A percentile compares a stretch with the other conserved stretches of the same genome.
These are phyloP conservation scores for Nymphalis polychloros DNA, from an alignment of 2,888 invertebrate species.

Conservation along the genomic window DNA sequence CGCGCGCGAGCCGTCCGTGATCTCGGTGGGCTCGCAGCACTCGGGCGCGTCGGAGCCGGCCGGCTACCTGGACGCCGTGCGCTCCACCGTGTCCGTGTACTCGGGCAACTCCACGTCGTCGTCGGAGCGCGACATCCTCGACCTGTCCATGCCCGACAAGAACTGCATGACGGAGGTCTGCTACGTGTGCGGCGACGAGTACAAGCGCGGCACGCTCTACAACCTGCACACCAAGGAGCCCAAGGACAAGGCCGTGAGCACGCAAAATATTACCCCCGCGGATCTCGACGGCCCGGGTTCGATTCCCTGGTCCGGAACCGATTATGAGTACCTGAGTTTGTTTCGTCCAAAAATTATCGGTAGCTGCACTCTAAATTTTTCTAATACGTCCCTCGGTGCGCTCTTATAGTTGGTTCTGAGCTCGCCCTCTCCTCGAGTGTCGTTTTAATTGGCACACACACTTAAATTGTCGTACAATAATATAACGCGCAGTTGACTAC, in stretches of 20 bases:
- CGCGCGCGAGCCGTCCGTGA: conserved; percentile 75
- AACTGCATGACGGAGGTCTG: conserved; percentile 94
- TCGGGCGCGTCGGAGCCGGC: conserved; percentile 76
- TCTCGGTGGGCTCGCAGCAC: conserved; percentile 78
- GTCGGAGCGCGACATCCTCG: conserved; percentile 91
- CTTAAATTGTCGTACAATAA: too few relatives aligned
- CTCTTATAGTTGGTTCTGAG: too few relatives aligned
- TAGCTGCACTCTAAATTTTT: too few relatives aligned
- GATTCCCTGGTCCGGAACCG: too few relatives aligned
- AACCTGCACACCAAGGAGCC: conserved; percentile 85
- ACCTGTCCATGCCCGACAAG: conserved; percentile 95
- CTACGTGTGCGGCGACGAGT: conserved; percentile 95
- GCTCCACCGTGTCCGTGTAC: conserved; percentile 77
- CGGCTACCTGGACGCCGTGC: conserved; percentile 70
- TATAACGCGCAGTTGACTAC: too few relatives aligned
- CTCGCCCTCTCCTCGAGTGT: too few relatives aligned
- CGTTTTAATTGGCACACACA: too few relatives aligned
- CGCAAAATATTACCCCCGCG: too few relatives aligned
- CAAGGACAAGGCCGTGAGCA: conserved; percentile 71
- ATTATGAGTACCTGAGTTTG: too few relatives aligned
- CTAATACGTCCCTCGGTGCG: too few relatives aligned
- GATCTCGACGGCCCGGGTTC: too few relatives aligned
- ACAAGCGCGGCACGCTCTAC: conserved; percentile 89
- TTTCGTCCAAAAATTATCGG: too few relatives aligned
- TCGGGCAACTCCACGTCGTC: conserved; percentile 78